These are phyloP conservation scores for Acrobeloides nanus DNA, from an alignment of 2,888 invertebrate species.

Conservation along the genomic window DNA sequence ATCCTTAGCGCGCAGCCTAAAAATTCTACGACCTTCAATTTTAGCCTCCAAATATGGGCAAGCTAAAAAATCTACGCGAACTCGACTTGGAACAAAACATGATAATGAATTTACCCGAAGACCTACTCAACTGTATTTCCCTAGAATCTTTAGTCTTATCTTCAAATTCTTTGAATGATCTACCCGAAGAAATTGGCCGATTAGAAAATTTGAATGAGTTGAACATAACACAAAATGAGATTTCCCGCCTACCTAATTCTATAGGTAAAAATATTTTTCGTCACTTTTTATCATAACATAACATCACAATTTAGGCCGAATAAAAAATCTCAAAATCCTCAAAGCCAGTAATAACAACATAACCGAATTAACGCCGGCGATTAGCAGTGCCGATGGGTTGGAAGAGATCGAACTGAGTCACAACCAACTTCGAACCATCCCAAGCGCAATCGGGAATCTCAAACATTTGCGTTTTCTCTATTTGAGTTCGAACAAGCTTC, in stretches of 20 bases:
- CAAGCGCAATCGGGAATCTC: conserved; percentile 25
- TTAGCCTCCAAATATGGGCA: conserved; percentile 81
- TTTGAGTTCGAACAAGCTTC: conserved; percentile 88
- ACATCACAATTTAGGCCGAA: conserved; percentile 42
- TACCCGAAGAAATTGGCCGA: conserved; percentile 90
- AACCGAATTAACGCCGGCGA: conserved; percentile 56
- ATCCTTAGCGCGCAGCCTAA: too few relatives aligned
- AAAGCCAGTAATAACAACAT: conserved; percentile 69
- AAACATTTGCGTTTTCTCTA: conserved; percentile 81
- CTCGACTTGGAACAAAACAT: conserved; percentile 95
- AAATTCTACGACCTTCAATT: too few relatives aligned
- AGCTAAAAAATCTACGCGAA: conserved; percentile 83
- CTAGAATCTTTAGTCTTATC: conserved; percentile 89
- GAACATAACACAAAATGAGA: conserved; percentile 87
- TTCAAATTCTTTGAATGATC: conserved; percentile 82
- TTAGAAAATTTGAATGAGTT: conserved; percentile 83
- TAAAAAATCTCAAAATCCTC: conserved; percentile 76
- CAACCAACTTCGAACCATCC: conserved; percentile 67
- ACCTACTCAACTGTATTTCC: conserved; percentile 74
- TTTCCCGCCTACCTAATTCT: conserved; percentile 73
- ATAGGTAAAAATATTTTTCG: conserved; percentile 56
- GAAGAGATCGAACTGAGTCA: conserved; percentile 95
- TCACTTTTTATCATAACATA: too few relatives aligned
- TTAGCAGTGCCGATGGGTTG: conserved; percentile 74
- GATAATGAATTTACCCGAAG: conserved; percentile 77